Percentiles rank a stretch among this genome's conserved stretches.
Conservation (phyloP, 2,113 vertebrate genomes). For the Hippocampus barbouri region DNA sequence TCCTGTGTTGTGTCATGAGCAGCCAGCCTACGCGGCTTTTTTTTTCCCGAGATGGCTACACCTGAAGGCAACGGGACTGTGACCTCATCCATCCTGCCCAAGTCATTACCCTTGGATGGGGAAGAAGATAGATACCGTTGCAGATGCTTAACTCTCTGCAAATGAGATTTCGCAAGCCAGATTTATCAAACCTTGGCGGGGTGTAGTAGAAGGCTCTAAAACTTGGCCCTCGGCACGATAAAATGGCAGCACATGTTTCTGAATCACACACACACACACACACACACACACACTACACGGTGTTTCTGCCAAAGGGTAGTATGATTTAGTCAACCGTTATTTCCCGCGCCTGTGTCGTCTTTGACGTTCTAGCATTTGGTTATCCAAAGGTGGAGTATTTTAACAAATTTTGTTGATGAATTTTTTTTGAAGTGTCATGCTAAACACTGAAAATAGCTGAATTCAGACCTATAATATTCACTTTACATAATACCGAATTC, state of each 20-base stretch:
- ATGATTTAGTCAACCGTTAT: constrained; percentile 63
- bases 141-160: constrained; percentile 79
- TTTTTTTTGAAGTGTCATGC: neutral
- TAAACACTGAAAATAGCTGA: neutral
- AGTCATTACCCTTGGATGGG: constrained; percentile 85
- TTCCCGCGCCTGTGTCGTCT: constrained; percentile 43
- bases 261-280: constrained; percentile 56
- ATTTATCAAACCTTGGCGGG: constrained; percentile 72
- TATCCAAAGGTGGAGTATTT: constrained; percentile 10
- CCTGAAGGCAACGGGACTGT: constrained; percentile 84
- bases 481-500: no score
- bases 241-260: constrained; percentile 68
- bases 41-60: constrained; percentile 70
- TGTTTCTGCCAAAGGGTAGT: constrained; percentile 66
- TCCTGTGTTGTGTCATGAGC: constrained; percentile 84
- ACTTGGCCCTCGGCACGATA: constrained; percentile 68
- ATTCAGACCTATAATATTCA: no score
- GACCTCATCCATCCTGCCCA: constrained; percentile 86
- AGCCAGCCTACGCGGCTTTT: constrained; percentile 80
- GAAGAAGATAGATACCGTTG: constrained; percentile 93
- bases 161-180: constrained; percentile 72
- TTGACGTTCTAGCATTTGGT: constrained; percentile 34
- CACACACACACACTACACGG: constrained; percentile 23
- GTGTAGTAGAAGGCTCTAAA: constrained; percentile 70
- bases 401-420: neutral